These are phyloP conservation scores for Lasioglossum albipes DNA, from an alignment of 1,140 invertebrate genomes.

Conservation along the genomic window DNA sequence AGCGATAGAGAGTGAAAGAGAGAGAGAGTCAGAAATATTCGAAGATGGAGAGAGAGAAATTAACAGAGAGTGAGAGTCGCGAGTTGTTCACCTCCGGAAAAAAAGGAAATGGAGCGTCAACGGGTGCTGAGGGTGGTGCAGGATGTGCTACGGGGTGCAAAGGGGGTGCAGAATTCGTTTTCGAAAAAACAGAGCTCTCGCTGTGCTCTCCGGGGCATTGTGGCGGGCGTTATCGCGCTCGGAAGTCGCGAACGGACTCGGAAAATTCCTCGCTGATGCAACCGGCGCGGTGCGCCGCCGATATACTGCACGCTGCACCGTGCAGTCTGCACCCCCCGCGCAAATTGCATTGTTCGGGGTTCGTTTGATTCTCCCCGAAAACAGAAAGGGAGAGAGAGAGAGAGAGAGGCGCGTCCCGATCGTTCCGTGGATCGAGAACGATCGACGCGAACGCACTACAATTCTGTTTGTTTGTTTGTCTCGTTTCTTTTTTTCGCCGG, in stretches of 20 bases:
- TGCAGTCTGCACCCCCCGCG: conserved; percentile 7
- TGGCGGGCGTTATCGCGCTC: conserved; percentile 29
- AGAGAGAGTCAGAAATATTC: not conserved
- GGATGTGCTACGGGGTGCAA: not conserved
- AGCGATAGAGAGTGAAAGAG: conserved; percentile 2
- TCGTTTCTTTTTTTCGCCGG: no score
- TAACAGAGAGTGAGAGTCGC: not conserved
- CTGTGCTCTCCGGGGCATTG: conserved; percentile 17
- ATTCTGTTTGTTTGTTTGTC: no score
- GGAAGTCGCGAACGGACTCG: conserved; percentile 33
- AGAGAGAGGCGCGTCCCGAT: no score
- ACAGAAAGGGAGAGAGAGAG: not conserved
- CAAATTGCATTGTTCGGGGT: conserved; percentile 39
- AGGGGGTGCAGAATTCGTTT: conserved; percentile 7
- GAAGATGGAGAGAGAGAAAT: not conserved
- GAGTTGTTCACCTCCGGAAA: conserved; percentile 12
- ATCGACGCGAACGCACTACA: no score
- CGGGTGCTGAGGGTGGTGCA: not conserved
- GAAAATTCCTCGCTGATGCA: not conserved
- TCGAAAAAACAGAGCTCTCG: conserved; percentile 33
- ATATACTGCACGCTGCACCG: not conserved
- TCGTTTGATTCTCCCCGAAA: conserved; percentile 9
- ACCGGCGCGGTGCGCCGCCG: not conserved
- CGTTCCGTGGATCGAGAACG: no score
- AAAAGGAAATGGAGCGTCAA: not conserved